Base-by-base conservation (phyloP, 2,888 invertebrate genomes). In the Argyresthia goedartella region DNA sequence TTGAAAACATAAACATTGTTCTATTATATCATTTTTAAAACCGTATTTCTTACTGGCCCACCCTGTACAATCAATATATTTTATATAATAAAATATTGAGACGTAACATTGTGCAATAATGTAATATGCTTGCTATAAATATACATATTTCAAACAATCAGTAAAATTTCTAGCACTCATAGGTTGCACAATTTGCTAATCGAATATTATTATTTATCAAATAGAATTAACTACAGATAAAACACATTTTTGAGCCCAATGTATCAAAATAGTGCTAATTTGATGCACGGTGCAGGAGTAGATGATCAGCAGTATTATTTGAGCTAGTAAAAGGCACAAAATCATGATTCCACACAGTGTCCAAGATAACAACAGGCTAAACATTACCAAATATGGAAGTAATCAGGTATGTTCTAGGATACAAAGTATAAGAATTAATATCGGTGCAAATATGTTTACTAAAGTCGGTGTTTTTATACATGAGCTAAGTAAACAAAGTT, bases 41-140 rank as follows among this genome's bases (percentile, higher is more conserved):
- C n/a, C n/a, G n/a, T n/a, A n/a, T n/a, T n/a, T 36, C 9, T 36
- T 8, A 36, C 36, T 36, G 9, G 7, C 9, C 9, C 9, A 36
- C 36, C 8, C 9, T 36, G 9, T 41, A 41, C 36, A 34, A 46
- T n/a, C 11, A 34, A 68, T 71, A 73, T 67, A 59, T 64, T 65
- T 69, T 75, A 71, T 67, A 68, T 64, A 63, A 84, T 85, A 85
- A 84, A 85, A 84, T 85, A 84, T 85, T 73, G 76, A 85, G 77
- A 76, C 66, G 76, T 85, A 85, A 85, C 85, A 84, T 81, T 81
- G 84, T 85, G 84, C 84, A 81, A 75, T 80, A 76, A 61, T 65
- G 67, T 69, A 70, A 69, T 75, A 78, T 76, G 76, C 74, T 75
- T 74, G 67, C 78, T 80, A 15, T 81, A 73, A 75, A 69, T 67